phyloP scores from a whole-genome alignment of 2,113 vertebrate genomes.

The Atrichornis clamosus region DNA sequence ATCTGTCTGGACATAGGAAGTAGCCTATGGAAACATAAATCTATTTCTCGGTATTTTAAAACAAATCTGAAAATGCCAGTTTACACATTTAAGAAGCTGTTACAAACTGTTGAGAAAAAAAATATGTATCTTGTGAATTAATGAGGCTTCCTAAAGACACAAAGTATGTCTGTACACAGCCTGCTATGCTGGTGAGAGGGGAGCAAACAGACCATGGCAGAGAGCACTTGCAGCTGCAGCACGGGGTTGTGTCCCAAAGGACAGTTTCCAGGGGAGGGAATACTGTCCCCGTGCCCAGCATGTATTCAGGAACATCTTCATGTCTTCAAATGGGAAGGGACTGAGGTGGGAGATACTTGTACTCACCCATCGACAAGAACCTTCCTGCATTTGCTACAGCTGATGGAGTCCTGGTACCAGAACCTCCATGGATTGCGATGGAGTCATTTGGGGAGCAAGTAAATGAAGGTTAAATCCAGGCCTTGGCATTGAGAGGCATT shows the following conservation, averaged over 20 bases:
- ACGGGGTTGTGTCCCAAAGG: neutral
- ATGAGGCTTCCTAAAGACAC: slow-evolving; percentile 71
- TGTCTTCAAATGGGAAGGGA: neutral
- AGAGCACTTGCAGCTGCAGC: neutral
- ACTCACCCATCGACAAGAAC: neutral
- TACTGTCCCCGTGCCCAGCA: neutral
- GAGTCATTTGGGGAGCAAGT: neutral
- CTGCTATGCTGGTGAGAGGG: neutral
- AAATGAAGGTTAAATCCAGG: neutral
- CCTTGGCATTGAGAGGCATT: neutral
- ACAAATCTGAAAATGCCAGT: slow-evolving; percentile 52
- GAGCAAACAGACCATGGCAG: neutral
- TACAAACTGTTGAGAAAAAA: slow-evolving; percentile 69
- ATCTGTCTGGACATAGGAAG: slow-evolving; percentile 43
- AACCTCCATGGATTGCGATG: neutral
- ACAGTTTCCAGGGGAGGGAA: neutral
- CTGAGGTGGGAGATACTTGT: neutral
- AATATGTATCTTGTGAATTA: slow-evolving; percentile 66
- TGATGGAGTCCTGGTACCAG: neutral
- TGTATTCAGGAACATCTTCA: neutral
- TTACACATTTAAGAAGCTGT: slow-evolving; percentile 73
- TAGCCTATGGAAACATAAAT: slow-evolving; percentile 61
- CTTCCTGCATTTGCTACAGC: rapidly evolving
- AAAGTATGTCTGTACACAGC: neutral
- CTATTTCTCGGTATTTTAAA: slow-evolving; percentile 39